These are phyloP conservation scores for Stegana nigrithorax DNA, from an alignment of 2,888 invertebrate species.

Conservation along the genomic window DNA sequence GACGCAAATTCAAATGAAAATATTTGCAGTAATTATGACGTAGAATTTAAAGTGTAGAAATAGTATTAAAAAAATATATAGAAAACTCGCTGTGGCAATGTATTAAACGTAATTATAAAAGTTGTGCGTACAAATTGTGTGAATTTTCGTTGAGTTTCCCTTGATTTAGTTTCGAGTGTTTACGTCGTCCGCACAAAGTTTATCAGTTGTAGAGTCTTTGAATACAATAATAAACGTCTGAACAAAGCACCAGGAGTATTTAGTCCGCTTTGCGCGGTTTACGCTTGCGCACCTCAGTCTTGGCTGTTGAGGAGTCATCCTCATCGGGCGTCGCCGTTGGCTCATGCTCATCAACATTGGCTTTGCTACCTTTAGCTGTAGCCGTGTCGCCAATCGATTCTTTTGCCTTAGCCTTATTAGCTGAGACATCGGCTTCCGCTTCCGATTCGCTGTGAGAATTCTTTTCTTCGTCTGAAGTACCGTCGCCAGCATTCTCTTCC, in stretches of 20 bases:
- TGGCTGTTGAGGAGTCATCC: not conserved
- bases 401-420: conserved; percentile 23
- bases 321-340: conserved; percentile 1
- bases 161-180: not conserved
- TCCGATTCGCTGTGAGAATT: conserved; percentile 52
- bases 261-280: conserved; percentile 81
- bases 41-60: too few species aligned
- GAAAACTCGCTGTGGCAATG: too few species aligned
- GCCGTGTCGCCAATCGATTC: conserved; percentile 34
- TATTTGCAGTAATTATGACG: too few species aligned
- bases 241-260: conserved; percentile 9
- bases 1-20: too few species aligned
- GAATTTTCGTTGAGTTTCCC: too few species aligned
- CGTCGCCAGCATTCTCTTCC: conserved; percentile 37
- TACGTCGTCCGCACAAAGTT: not conserved
- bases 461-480: conserved; percentile 51
- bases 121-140: too few species aligned
- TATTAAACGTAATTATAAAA: too few species aligned
- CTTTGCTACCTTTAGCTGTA: conserved; percentile 1
- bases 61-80: too few species aligned
- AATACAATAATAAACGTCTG: not conserved
- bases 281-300: conserved; percentile 75
- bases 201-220: conserved; percentile 1
- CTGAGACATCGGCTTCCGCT: conserved; percentile 40
- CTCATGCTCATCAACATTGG: not conserved